Percentiles rank a stretch among this genome's conserved stretches.
These are phyloP conservation scores for Lepidochitona cinerea DNA, from an alignment of 2,888 invertebrate species.

Conservation along the genomic window DNA sequence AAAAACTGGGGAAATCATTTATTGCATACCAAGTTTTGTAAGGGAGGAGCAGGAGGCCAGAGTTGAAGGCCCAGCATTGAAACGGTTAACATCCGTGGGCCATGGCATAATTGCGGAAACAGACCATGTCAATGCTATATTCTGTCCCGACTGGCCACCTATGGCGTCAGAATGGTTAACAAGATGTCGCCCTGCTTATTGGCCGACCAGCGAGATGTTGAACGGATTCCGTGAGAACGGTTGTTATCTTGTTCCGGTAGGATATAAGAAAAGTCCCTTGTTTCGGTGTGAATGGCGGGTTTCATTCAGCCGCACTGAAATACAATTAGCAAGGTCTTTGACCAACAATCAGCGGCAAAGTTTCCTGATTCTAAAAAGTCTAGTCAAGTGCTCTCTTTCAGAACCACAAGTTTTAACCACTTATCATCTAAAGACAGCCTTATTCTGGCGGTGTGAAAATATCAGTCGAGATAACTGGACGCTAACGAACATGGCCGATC, in stretches of 20 bases:
- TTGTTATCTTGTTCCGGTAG: constrained; percentile 42
- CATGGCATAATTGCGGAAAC: no score
- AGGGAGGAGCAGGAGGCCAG: no score
- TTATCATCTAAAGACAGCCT: constrained; percentile 39
- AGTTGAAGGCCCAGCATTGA: no score
- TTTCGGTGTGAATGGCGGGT: constrained; percentile 45
- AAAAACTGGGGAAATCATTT: no score
- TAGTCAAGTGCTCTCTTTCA: constrained; percentile 34
- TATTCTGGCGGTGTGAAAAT: constrained; percentile 48
- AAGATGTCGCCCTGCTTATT: constrained; percentile 36
- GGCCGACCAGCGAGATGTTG: constrained; percentile 40
- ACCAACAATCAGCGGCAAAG: constrained; percentile 44
- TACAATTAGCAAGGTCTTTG: constrained; percentile 35
- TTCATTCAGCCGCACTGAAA: constrained; percentile 46
- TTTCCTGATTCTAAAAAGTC: constrained; percentile 39
- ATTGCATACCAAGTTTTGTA: no score
- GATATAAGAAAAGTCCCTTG: constrained; percentile 34
- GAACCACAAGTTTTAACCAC: constrained; percentile 28
- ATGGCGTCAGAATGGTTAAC: constrained; percentile 36
- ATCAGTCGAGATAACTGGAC: constrained; percentile 41
- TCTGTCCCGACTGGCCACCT: constrained; percentile 42
- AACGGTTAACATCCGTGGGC: no score
- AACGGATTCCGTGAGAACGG: constrained; percentile 35
- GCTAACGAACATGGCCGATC: constrained; percentile 32
- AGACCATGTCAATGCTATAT: constrained; percentile 32